Conservation (phyloP, 1,140 invertebrate species). For the Stegodyphus dumicola region DNA sequence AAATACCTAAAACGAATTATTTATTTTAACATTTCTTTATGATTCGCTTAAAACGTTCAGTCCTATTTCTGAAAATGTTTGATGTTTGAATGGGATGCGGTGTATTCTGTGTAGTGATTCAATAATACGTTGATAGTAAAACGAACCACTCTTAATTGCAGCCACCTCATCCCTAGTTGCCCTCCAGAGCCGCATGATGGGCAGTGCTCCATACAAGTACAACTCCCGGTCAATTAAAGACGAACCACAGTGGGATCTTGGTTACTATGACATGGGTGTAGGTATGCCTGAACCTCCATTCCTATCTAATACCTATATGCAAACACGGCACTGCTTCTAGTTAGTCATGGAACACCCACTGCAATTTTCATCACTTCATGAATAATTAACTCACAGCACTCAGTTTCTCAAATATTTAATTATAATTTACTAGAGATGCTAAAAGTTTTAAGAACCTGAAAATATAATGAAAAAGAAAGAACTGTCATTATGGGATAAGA, state of each 20-base stretch:
- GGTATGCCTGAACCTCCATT: conserved; percentile 60
- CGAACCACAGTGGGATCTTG: conserved; percentile 59
- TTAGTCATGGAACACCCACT: conserved; percentile 36
- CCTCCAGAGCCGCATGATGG: conserved; percentile 60
- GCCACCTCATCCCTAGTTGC: conserved; percentile 55
- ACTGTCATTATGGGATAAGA: no score
- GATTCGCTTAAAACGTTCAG: no score
- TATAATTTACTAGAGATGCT: no score
- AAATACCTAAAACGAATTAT: no score
- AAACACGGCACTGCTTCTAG: conserved; percentile 42
- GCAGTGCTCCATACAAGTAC: conserved; percentile 58
- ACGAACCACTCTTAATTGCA: conserved; percentile 40
- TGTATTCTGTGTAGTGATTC: neutral
- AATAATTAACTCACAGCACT: no score
- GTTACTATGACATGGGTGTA: conserved; percentile 61
- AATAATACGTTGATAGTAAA: conserved; percentile 20
- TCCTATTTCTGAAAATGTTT: no score
- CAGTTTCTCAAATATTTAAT: no score
- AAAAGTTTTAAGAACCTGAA: no score
- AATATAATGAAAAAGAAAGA: no score
- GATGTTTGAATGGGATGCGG: neutral
- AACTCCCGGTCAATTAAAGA: conserved; percentile 60
- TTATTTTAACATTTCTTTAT: no score
- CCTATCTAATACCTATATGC: conserved; percentile 25
- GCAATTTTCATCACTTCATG: neutral